A percentile compares a stretch with the other conserved stretches of the same genome.
Conservation (phyloP, 1,140 invertebrate species). For the Drosophila sucinea region DNA sequence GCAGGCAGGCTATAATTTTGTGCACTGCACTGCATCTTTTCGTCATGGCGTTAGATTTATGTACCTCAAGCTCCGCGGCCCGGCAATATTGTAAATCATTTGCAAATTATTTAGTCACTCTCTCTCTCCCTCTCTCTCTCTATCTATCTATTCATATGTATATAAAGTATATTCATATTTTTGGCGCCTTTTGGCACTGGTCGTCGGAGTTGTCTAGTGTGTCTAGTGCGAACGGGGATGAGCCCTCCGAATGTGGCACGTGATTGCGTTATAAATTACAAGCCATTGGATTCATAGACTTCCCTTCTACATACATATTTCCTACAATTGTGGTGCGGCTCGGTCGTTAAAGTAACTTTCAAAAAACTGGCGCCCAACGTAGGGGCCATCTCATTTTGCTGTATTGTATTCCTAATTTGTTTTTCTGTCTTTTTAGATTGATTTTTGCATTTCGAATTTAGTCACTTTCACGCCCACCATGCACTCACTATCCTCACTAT, state of each 20-base stretch:
- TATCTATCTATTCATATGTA: slow-evolving; percentile 47
- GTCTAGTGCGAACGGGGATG: slow-evolving; percentile 2
- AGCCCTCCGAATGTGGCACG: slow-evolving; percentile 60
- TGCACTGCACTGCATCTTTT: slow-evolving; percentile 72
- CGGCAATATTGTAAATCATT: slow-evolving; percentile 78
- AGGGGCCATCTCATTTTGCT: not conserved
- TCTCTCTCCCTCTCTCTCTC: slow-evolving; percentile 1
- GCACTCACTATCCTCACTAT: not conserved
- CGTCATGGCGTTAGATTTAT: slow-evolving; percentile 79
- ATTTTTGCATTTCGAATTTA: slow-evolving; percentile 22
- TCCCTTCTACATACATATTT: not conserved
- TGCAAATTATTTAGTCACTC: slow-evolving; percentile 79
- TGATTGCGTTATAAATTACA: slow-evolving; percentile 80
- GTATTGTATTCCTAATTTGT: slow-evolving; percentile 11
- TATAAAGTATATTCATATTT: slow-evolving; percentile 70
- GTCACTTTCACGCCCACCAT: slow-evolving; percentile 6
- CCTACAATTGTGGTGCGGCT: slow-evolving; percentile 2
- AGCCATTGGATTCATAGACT: slow-evolving; percentile 58
- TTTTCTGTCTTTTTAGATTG: slow-evolving; percentile 18
- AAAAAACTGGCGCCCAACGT: slow-evolving; percentile 6
- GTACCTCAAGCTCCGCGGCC: slow-evolving; percentile 41
- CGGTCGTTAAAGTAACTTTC: slow-evolving; percentile 54
- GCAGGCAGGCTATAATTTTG: slow-evolving; percentile 62
- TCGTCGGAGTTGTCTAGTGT: not conserved
- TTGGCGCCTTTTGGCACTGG: slow-evolving; percentile 59